Evolutionary conservation across 2,888 invertebrate genomes (phyloP).

Genomic region (Xylota segnis): DNA sequence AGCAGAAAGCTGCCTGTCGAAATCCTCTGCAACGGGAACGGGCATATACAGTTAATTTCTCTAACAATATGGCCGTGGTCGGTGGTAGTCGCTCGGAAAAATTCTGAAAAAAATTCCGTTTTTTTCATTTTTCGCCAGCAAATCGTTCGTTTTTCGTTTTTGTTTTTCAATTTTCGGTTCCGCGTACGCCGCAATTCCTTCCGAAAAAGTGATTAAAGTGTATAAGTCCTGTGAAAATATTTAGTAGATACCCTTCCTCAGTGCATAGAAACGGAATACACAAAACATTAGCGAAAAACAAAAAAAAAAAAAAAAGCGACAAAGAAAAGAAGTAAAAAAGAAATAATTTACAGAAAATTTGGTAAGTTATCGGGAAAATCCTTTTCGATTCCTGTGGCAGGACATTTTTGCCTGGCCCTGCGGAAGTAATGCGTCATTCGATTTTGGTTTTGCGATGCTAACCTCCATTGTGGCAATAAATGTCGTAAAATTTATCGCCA

Average conservation of each 20-base stretch:
- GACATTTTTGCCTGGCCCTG: slow-evolving; percentile 57
- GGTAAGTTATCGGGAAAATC: slow-evolving; percentile 32
- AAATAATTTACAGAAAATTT: slow-evolving; percentile 5
- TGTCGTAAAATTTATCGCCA: slow-evolving; percentile 49
- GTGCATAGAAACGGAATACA: slow-evolving; percentile 6
- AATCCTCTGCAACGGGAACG: slow-evolving; percentile 60
- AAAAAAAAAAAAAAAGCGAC: neutral
- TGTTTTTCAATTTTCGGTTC: slow-evolving; percentile 6
- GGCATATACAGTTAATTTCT: slow-evolving; percentile 72
- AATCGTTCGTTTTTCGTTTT: slow-evolving; percentile 35
- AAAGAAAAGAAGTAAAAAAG: too few relatives aligned
- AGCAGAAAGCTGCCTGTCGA: slow-evolving; percentile 63
- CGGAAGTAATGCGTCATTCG: slow-evolving; percentile 73
- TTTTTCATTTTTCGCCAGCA: slow-evolving; percentile 28
- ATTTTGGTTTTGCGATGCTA: slow-evolving; percentile 38
- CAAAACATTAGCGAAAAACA: slow-evolving; percentile 6
- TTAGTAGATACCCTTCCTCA: neutral
- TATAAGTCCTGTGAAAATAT: slow-evolving; percentile 22
- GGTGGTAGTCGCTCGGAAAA: slow-evolving; percentile 60
- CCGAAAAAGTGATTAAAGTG: slow-evolving; percentile 31
- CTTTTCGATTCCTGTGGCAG: slow-evolving; percentile 33
- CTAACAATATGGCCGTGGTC: slow-evolving; percentile 74
- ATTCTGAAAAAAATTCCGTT: slow-evolving; percentile 49
- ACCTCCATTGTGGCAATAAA: slow-evolving; percentile 64
- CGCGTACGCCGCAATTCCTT: neutral